Percentiles rank a stretch among this genome's conserved stretches.
Evolutionary conservation across 2,888 invertebrate genomes (phyloP).

Genomic region (Nephrocerus scutellatus): DNA sequence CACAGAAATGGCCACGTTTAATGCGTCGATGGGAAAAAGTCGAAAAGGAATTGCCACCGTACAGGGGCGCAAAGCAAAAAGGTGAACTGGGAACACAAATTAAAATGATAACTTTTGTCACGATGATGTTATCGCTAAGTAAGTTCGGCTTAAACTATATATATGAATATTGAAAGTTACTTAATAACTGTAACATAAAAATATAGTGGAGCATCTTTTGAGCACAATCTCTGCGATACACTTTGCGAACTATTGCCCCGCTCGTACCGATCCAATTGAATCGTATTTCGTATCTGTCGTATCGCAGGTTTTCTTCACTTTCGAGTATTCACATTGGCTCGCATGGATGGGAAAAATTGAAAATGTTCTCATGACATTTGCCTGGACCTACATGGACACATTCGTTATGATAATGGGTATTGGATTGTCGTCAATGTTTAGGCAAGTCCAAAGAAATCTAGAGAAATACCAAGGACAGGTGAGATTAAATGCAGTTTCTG

Average conservation of each 20-base stretch:
- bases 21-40: conserved; percentile 39
- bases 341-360: conserved; percentile 42
- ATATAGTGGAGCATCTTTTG: conserved; percentile 39
- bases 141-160: conserved; percentile 7
- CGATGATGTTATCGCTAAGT: conserved; percentile 37
- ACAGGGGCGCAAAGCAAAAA: conserved; percentile 24
- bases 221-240: conserved; percentile 39
- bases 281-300: conserved; percentile 31
- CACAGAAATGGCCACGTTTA: conserved; percentile 36
- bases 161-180: no score
- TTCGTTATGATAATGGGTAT: conserved; percentile 64
- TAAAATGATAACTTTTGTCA: conserved; percentile 28
- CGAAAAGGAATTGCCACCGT: conserved; percentile 31
- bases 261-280: conserved; percentile 34
- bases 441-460: conserved; percentile 53
- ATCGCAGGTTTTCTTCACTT: conserved; percentile 33
- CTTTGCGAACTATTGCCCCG: conserved; percentile 36
- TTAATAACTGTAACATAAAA: background rate
- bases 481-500: conserved; percentile 10
- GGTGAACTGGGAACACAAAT: conserved; percentile 28
- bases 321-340: conserved; percentile 34
- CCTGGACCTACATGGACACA: conserved; percentile 68
- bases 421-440: conserved; percentile 58
- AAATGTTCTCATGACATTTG: conserved; percentile 58
- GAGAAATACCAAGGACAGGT: conserved; percentile 48